Conservation (phyloP, 2,888 invertebrate species). For the Machimus rusticus region DNA sequence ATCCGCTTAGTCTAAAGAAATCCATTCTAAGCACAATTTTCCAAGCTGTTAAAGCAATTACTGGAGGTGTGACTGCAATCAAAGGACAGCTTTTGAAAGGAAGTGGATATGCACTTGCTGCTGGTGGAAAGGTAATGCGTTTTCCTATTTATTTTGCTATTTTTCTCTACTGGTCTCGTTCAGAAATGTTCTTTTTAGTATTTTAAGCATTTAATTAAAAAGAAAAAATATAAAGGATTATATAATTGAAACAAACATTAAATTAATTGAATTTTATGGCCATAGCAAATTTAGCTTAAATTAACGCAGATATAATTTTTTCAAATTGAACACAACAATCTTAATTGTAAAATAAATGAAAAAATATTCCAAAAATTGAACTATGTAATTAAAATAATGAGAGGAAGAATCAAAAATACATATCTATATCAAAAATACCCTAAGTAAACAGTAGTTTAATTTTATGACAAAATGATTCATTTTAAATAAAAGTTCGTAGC, state of each 20-base stretch:
- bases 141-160: too few relatives aligned
- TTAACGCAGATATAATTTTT: too few relatives aligned
- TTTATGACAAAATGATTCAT: background rate
- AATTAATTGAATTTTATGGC: too few relatives aligned
- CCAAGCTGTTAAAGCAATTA: slow-evolving; percentile 88
- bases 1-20: slow-evolving; percentile 81
- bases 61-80: slow-evolving; percentile 85
- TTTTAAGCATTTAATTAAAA: background rate
- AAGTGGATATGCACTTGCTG: slow-evolving; percentile 73
- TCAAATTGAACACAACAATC: too few relatives aligned
- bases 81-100: slow-evolving; percentile 88
- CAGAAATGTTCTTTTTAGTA: background rate
- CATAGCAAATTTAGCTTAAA: too few relatives aligned
- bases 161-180: too few relatives aligned
- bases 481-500: background rate
- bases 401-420: too few relatives aligned
- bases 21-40: slow-evolving; percentile 82
- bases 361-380: background rate
- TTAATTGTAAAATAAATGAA: too few relatives aligned
- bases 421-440: too few relatives aligned
- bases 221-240: background rate
- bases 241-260: too few relatives aligned
- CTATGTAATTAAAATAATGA: too few relatives aligned
- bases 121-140: slow-evolving; percentile 66
- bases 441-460: too few relatives aligned